Evolutionary conservation across 2,113 vertebrate species (phyloP).

Genomic region (Eudorcas thomsonii): DNA sequence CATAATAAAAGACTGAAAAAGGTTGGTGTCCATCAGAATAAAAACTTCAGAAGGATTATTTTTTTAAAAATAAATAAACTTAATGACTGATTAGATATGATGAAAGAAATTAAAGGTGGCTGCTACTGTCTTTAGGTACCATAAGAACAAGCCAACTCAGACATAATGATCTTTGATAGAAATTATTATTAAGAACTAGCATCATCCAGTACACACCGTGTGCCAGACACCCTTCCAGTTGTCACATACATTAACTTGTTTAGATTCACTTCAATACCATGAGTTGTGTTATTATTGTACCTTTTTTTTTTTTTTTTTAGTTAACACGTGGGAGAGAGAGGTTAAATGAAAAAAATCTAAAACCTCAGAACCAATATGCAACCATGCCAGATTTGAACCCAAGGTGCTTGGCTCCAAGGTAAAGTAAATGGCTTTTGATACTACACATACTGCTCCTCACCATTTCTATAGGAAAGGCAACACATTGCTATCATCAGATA

Average conservation of each 20-base stretch:
- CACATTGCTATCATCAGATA: neutral
- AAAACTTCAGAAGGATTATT: constrained; percentile 2
- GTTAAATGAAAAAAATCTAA: neutral
- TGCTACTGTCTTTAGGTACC: neutral
- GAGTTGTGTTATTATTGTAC: neutral
- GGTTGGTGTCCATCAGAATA: neutral
- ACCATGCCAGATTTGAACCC: neutral
- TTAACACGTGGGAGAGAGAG: neutral
- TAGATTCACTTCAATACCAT: neutral
- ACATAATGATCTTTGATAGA: neutral
- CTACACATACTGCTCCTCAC: no score
- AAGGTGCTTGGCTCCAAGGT: neutral
- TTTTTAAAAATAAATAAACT: constrained; percentile 2
- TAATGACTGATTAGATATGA: neutral
- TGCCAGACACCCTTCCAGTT: neutral
- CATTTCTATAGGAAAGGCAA: neutral
- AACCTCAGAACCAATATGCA: neutral
- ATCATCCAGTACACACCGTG: neutral
- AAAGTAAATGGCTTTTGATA: neutral
- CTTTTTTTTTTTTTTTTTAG: neutral
- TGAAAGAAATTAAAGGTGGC: neutral
- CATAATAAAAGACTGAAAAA: neutral
- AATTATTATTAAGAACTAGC: neutral
- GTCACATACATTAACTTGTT: neutral
- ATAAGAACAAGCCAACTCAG: neutral